Evolutionary conservation across 2,888 invertebrate genomes (phyloP).

Genomic region (Scaptomyza flava): DNA sequence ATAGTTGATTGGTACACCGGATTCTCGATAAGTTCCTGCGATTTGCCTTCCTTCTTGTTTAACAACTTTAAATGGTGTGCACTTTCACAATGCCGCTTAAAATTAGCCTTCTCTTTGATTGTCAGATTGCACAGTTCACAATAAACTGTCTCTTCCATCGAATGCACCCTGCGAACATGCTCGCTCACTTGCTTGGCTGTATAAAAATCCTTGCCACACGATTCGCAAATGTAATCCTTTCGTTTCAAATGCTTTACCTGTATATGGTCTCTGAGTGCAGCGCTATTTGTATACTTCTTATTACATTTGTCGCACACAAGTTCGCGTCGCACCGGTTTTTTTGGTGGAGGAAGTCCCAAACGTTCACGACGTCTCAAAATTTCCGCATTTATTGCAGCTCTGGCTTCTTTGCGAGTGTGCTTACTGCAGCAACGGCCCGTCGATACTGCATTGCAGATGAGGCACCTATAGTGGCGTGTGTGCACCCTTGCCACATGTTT

Average conservation of each 20-base stretch:
- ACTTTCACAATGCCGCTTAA: slow-evolving; percentile 38
- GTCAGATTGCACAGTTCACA: slow-evolving; percentile 38
- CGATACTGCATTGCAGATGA: slow-evolving; percentile 29
- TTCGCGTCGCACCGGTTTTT: not conserved
- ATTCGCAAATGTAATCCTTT: slow-evolving; percentile 41
- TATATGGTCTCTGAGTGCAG: slow-evolving; percentile 22
- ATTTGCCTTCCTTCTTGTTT: not conserved
- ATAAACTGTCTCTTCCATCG: not conserved
- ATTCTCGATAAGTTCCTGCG: not conserved
- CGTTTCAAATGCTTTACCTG: slow-evolving; percentile 34
- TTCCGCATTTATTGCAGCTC: slow-evolving; percentile 14
- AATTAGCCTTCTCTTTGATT: slow-evolving; percentile 39
- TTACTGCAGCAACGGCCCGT: slow-evolving; percentile 27
- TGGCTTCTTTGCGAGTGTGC: slow-evolving; percentile 28
- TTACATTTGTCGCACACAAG: slow-evolving; percentile 21
- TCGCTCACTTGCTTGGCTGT: slow-evolving; percentile 20
- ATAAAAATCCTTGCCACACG: slow-evolving; percentile 38
- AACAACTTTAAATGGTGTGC: slow-evolving; percentile 27
- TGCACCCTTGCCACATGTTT: slow-evolving; percentile 20
- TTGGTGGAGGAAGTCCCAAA: not conserved
- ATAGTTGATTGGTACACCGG: not conserved
- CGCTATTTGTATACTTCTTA: slow-evolving; percentile 2
- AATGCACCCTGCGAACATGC: slow-evolving; percentile 36
- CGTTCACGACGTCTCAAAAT: slow-evolving; percentile 2
- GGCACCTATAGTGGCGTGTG: slow-evolving; percentile 24